Evolutionary conservation across 2,888 invertebrate genomes (phyloP), one percentile per base, ranked within the genome.

Genomic region (Cyclophora albipunctata): DNA sequence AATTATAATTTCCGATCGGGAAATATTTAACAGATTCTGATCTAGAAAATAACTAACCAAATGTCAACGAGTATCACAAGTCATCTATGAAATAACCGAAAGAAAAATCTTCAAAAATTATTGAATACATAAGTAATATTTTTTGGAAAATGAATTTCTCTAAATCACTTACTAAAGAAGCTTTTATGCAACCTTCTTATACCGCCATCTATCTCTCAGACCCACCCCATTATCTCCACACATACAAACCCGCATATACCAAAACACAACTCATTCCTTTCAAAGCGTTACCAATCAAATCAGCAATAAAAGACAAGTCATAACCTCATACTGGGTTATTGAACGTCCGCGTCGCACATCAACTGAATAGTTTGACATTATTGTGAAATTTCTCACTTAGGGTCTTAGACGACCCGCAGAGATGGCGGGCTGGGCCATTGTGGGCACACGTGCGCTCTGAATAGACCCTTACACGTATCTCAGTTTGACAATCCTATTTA

Each of bases 371-470:
- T 81, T 74, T 78, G 81, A 83, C 85, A 84, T 76, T 74, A 81
- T 84, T 82, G 84, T 83, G 79, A 81, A 81, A 72, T 67, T 79
- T 82, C 82, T 80, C 81, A 78, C 79, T 81, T 76, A 61, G 73
- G 66, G 67, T 60, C 62, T 65, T 53, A 20, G 78, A 73, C 80
- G 73, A 82, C 86, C 82, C 84, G 84, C 85, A 79, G 84, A 65
- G 71, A 69, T 69, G 71, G 73, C 71, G 73, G 75, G 77, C 76
- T 78, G 71, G 73, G 67, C 73, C 54, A 76, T 86, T 86, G 84
- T 86, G 56, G 60, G 70, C 73, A 75, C 87, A 88, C 87, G 86
- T 87, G 87, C 81, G 76, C 65, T 55, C 52, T 83, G 70, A 86
- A 84, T 83, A 66, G 78, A 63, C 81, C 81, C 78, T 77, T 73